These are phyloP conservation scores for Nyctibius grandis DNA, from an alignment of 2,797 vertebrate genomes.

Conservation along the genomic window DNA sequence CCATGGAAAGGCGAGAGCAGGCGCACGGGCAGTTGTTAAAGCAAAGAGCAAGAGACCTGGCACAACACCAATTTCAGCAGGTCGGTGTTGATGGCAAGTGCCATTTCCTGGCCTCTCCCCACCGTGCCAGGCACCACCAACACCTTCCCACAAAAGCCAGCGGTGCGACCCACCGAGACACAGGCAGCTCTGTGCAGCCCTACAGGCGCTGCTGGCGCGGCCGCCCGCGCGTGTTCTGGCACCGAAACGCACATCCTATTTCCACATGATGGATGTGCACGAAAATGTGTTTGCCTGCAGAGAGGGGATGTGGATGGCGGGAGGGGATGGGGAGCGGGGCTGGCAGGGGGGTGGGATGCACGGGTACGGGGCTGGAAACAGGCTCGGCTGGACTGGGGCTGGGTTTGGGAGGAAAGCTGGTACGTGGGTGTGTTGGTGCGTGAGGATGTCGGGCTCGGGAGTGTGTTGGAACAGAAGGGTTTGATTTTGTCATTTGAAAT, in stretches of 20 bases:
- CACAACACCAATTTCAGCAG: neutral
- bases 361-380: neutral
- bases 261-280: slow-evolving; percentile 1
- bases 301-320: neutral
- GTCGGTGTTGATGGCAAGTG: neutral
- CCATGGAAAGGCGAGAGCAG: rapidly evolving
- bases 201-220: neutral
- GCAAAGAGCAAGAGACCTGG: neutral
- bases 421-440: neutral
- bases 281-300: neutral
- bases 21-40: neutral
- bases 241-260: neutral
- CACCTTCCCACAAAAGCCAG: neutral
- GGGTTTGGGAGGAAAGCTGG: neutral
- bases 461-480: neutral
- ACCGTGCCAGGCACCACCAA: neutral
- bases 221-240: neutral
- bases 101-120: neutral
- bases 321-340: neutral
- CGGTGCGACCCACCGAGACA: neutral
- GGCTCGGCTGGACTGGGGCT: neutral
- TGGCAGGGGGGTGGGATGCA: neutral
- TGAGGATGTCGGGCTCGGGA: neutral
- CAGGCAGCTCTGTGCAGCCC: neutral
- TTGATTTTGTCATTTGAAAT: slow-evolving; percentile 18